phyloP scores from a whole-genome alignment of 2,888 invertebrate species.

The Phytoseiulus persimilis region DNA sequence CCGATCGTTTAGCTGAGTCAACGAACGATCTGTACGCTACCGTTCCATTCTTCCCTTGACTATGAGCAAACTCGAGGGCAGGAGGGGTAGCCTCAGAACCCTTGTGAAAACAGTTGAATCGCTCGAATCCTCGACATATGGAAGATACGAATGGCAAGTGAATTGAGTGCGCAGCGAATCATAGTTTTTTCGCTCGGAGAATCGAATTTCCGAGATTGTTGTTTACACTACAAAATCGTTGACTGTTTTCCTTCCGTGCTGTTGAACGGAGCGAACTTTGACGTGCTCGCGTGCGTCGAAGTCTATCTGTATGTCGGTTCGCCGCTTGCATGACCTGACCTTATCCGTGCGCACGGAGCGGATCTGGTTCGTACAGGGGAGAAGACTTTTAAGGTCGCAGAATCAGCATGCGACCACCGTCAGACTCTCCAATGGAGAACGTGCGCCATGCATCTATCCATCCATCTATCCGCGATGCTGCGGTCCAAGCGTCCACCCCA shows the following conservation, averaged over 20 bases:
- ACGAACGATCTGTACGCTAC: background rate
- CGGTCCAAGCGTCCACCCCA: background rate
- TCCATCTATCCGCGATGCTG: background rate
- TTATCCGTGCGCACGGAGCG: background rate
- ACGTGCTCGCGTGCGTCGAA: background rate
- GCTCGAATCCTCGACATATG: too few relatives aligned
- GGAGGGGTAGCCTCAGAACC: background rate
- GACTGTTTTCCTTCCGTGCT: background rate
- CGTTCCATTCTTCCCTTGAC: too few relatives aligned
- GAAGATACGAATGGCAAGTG: too few relatives aligned
- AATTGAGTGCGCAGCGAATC: background rate
- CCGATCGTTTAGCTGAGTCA: background rate
- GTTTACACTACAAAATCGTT: background rate
- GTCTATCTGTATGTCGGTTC: background rate
- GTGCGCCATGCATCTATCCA: background rate
- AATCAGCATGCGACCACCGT: background rate
- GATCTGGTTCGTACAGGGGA: background rate
- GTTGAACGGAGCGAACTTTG: background rate
- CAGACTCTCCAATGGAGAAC: background rate
- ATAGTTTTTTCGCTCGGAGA: background rate
- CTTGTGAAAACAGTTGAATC: too few relatives aligned
- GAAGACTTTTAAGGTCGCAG: background rate
- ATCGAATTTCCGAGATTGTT: background rate
- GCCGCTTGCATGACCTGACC: background rate
- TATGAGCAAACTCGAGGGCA: background rate